phyloP scores from a whole-genome alignment of 2,797 vertebrate species.

The Acanthurus lineatus region DNA sequence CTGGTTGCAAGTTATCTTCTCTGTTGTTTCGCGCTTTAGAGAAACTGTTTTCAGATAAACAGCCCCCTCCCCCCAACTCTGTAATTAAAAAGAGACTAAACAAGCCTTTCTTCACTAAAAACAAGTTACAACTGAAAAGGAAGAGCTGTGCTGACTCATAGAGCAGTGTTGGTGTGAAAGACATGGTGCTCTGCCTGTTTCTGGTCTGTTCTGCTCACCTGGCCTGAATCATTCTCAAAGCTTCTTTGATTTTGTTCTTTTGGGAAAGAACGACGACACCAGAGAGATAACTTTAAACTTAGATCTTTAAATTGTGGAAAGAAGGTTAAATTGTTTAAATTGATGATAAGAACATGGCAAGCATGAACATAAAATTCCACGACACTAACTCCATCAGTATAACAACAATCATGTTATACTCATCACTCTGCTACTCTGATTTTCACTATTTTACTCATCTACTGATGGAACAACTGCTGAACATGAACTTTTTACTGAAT shows the following conservation, averaged over 20 bases:
- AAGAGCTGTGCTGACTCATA: neutral
- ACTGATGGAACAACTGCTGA: neutral
- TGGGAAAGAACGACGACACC: neutral
- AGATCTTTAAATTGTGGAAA: neutral
- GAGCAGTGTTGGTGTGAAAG: neutral
- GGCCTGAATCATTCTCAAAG: conserved; percentile 1
- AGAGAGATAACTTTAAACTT: neutral
- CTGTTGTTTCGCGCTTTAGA: neutral
- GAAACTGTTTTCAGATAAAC: neutral
- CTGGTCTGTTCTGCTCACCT: conserved; percentile 9
- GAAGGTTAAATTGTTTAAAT: neutral
- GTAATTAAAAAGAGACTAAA: neutral
- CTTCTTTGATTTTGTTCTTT: neutral
- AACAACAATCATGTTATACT: no score
- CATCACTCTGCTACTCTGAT: no score
- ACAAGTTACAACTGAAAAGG: neutral
- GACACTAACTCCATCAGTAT: no score
- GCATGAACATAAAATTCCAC: neutral
- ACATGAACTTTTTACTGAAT: neutral
- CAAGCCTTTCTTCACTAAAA: neutral
- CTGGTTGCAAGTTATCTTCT: neutral
- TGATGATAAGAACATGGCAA: neutral
- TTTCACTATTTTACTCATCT: no score
- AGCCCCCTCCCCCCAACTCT: neutral
- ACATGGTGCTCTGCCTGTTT: neutral